Conservation (phyloP, 2,797 vertebrate species). For the Arrhamphus sclerolepis region DNA sequence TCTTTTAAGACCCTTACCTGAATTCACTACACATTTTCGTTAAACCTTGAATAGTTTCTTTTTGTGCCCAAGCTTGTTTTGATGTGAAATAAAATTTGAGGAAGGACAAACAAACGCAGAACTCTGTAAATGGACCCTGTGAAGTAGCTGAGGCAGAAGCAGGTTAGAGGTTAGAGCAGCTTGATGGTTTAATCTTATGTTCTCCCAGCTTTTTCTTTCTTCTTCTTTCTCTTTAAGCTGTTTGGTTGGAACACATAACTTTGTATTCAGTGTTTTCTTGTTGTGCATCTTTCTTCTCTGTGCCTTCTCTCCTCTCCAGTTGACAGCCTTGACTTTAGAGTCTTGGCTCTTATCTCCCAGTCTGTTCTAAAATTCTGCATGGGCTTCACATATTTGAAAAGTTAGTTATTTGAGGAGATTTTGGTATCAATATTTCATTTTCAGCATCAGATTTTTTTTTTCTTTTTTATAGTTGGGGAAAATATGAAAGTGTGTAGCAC, state of each 20-base stretch:
- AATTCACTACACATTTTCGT: slow-evolving; percentile 31
- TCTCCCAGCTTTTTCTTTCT: slow-evolving; percentile 13
- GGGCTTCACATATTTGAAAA: slow-evolving; percentile 56
- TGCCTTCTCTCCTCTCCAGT: slow-evolving; percentile 38
- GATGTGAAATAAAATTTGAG: slow-evolving; percentile 35
- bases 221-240: slow-evolving; percentile 17
- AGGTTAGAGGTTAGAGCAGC: slow-evolving; percentile 45
- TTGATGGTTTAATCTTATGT: slow-evolving; percentile 21
- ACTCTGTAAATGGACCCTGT: slow-evolving; percentile 36
- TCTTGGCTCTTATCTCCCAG: slow-evolving; percentile 46
- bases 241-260: slow-evolving; percentile 44
- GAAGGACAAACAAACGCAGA: slow-evolving; percentile 37
- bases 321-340: slow-evolving; percentile 67
- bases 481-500: slow-evolving; percentile 15
- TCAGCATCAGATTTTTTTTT: slow-evolving; percentile 21
- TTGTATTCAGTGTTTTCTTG: slow-evolving; percentile 47
- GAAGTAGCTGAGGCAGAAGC: neutral
- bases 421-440: slow-evolving; percentile 56
- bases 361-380: slow-evolving; percentile 62
- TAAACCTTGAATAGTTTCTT: slow-evolving; percentile 36
- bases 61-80: slow-evolving; percentile 34
- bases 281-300: slow-evolving; percentile 44
- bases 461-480: slow-evolving; percentile 35
- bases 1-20: slow-evolving; percentile 42
- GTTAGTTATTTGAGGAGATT: slow-evolving; percentile 57